Evolutionary conservation across 2,888 invertebrate species (phyloP).

Genomic region (Caenorhabditis becei): DNA sequence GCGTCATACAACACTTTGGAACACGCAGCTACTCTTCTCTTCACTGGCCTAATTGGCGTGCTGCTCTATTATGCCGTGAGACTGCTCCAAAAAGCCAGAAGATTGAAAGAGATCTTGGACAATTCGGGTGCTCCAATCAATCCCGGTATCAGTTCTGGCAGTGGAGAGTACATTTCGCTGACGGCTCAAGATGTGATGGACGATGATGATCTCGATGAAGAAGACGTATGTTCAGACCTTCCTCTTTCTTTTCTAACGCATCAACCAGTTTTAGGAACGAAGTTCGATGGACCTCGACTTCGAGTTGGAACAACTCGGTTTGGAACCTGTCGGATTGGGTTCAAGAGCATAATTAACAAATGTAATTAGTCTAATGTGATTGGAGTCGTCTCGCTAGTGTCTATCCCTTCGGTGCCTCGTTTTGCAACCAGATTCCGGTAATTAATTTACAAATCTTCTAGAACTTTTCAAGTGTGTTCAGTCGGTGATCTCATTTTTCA

Average conservation of each 20-base stretch:
- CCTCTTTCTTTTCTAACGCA: not conserved
- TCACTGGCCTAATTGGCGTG: constrained; percentile 26
- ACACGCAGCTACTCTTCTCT: constrained; percentile 5
- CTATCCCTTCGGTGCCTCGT: constrained; percentile 30
- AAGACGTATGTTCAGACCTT: constrained; percentile 37
- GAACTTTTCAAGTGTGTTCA: constrained; percentile 2
- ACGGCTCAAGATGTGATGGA: constrained; percentile 55
- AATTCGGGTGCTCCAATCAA: constrained; percentile 56
- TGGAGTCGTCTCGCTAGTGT: constrained; percentile 21
- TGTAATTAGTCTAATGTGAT: not conserved
- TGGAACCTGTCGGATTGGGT: constrained; percentile 52
- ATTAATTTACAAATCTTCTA: not conserved
- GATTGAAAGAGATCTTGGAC: constrained; percentile 67
- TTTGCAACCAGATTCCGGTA: constrained; percentile 12
- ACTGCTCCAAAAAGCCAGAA: constrained; percentile 46
- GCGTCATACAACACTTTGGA: constrained; percentile 17
- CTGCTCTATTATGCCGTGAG: constrained; percentile 22
- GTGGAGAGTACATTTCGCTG: constrained; percentile 64
- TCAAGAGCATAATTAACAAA: constrained; percentile 31
- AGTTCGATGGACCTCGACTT: constrained; percentile 63
- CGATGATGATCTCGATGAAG: constrained; percentile 63
- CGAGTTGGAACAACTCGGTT: constrained; percentile 53
- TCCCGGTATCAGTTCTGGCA: constrained; percentile 5
- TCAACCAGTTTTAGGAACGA: constrained; percentile 28
- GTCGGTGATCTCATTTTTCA: constrained; percentile 45